These are phyloP conservation scores for Heliconius melpomene DNA, from an alignment of 1,140 invertebrate species.

Conservation along the genomic window DNA sequence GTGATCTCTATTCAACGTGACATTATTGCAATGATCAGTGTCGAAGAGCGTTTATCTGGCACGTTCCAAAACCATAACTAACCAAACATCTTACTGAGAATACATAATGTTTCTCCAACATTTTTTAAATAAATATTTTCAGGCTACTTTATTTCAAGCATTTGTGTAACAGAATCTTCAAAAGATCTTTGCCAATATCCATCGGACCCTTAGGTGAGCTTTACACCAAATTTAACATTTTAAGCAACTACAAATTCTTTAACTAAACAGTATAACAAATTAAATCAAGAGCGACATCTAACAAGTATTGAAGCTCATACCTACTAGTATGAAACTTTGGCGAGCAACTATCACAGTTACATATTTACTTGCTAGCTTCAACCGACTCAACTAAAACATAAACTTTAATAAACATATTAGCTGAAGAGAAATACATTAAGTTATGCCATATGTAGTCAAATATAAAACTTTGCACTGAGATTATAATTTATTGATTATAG, in stretches of 20 bases:
- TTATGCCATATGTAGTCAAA: conserved; percentile 4
- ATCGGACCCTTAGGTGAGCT: not conserved
- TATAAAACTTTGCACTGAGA: not conserved
- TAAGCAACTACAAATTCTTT: not conserved
- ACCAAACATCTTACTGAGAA: too few relatives aligned
- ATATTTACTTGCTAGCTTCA: conserved; percentile 12
- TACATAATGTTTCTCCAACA: too few relatives aligned
- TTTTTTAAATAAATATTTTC: too few relatives aligned
- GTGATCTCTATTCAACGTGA: too few relatives aligned
- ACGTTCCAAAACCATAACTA: too few relatives aligned
- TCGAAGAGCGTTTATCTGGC: too few relatives aligned
- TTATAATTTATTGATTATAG: not conserved
- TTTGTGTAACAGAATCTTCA: too few relatives aligned
- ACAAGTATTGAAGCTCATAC: conserved; percentile 2
- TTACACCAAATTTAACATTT: not conserved
- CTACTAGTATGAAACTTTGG: not conserved
- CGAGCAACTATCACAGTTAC: not conserved
- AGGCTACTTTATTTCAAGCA: too few relatives aligned
- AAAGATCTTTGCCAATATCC: too few relatives aligned
- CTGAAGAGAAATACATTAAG: not conserved
- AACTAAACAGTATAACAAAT: not conserved
- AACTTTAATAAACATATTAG: conserved; percentile 16
- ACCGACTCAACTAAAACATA: conserved; percentile 12
- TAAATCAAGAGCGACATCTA: conserved; percentile 11
- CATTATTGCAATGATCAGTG: too few relatives aligned